These are phyloP conservation scores for Nephila pilipes DNA, from an alignment of 1,140 invertebrate genomes.

Conservation along the genomic window DNA sequence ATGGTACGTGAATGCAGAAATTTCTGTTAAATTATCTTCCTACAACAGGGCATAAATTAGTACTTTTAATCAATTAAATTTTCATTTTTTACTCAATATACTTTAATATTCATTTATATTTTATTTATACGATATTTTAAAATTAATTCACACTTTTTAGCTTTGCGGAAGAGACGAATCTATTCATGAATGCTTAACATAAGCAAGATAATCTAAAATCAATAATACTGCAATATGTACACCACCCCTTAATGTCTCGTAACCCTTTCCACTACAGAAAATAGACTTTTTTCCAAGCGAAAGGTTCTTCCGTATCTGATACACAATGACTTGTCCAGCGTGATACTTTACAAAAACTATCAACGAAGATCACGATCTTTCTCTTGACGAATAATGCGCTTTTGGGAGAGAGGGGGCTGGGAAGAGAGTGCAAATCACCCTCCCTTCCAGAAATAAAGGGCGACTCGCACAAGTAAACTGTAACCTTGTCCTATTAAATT, in stretches of 20 bases:
- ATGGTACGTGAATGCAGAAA: too few species aligned
- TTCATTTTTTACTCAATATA: too few species aligned
- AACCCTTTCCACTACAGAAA: not conserved
- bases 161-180: too few species aligned
- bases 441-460: conserved; percentile 39
- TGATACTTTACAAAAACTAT: conserved; percentile 37
- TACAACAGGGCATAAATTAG: too few species aligned
- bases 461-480: conserved; percentile 29
- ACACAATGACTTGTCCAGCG: conserved; percentile 52
- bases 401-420: not conserved
- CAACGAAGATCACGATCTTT: conserved; percentile 52
- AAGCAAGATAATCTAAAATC: not conserved
- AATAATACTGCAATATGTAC: not conserved
- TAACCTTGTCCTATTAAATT: conserved; percentile 74
- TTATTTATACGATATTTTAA: too few species aligned
- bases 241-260: not conserved
- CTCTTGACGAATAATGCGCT: conserved; percentile 27
- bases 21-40: too few species aligned
- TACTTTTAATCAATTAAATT: too few species aligned
- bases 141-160: too few species aligned
- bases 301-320: conserved; percentile 32
- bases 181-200: too few species aligned
- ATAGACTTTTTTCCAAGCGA: not conserved
- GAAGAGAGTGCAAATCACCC: not conserved
- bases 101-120: too few species aligned